Base-by-base conservation (phyloP, 2,797 vertebrate species). In the Enteromius viviparus region DNA sequence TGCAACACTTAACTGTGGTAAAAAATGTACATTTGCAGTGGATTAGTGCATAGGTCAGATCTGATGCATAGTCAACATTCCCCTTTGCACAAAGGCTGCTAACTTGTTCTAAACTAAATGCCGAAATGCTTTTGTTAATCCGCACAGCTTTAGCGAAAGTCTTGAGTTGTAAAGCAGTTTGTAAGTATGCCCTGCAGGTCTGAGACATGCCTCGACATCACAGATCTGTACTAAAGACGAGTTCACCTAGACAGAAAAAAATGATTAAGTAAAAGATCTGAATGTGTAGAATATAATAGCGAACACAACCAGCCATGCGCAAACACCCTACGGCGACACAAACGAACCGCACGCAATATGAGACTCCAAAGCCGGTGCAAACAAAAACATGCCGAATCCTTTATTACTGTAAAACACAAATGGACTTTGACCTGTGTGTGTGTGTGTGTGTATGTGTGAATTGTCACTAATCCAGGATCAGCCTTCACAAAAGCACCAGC, bases 391-490 rank as follows among this genome's bases (percentile, higher is more conserved):
- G 0, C 11, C 79, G 40, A n/a, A 72, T 64, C 29, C 29, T 64
- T 64, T 64, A 64, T 3, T 17, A 64, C 65, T 19, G 14, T 66
- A 10, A 65, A 82, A 53, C 80, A 40, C 32, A 65, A 68, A 53
- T 45, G 12, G 72, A 76, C 81, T 82, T 76, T 69, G 81, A 23
- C 60, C 80, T 26, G 11, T 51, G 47, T 66, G 45, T 45, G 53
- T 49, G 53, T 49, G 29, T 80, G 12, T 85, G 19, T 81, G 26
- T 82, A 19, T 51, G 62, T 65, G 68, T 60, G 51, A 66, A 42
- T 65, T 32, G 80, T 76, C 62, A 78, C 87, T 89, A 86, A 85
- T 86, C 83, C 85, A 19, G 42, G 72, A 82, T 86, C 80, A 86
- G 76, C 17, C 26, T 69, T 51, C 11, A 80, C 84, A 88, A 82